phyloP scores from a whole-genome alignment of 2,113 vertebrate species.

The Bubo bubo region DNA sequence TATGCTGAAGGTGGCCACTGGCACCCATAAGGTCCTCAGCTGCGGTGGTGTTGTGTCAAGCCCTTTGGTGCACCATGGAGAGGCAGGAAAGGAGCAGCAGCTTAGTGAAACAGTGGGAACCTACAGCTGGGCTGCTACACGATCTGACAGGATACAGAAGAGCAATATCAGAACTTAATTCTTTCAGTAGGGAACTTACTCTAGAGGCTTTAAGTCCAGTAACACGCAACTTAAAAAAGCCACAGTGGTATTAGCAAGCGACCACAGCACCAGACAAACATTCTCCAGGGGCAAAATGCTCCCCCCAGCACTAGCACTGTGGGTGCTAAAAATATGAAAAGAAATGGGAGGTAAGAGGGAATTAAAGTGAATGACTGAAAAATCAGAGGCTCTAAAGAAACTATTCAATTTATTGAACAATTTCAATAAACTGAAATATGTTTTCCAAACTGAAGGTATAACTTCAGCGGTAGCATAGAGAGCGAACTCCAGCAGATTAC shows the following conservation, averaged over 20 bases:
- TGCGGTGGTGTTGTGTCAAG: fast-evolving
- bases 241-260: background rate
- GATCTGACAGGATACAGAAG: fast-evolving
- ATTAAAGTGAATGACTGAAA: background rate
- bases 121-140: background rate
- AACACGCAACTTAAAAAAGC: background rate
- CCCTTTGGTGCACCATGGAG: fast-evolving
- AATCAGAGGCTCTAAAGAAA: background rate
- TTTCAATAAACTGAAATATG: background rate
- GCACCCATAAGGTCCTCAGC: background rate
- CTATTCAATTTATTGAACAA: background rate
- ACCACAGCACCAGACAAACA: background rate
- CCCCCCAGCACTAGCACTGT: fast-evolving
- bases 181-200: background rate
- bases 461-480: background rate
- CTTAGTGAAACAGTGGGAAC: background rate
- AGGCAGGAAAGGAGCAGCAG: background rate
- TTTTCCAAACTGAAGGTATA: background rate
- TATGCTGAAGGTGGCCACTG: background rate
- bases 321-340: background rate
- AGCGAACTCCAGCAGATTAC: background rate
- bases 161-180: background rate
- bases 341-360: background rate
- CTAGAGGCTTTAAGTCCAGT: background rate
- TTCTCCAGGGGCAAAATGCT: background rate